Evolutionary conservation across 2,888 invertebrate genomes (phyloP).

Genomic region (Hirtodrosophila histrioides): DNA sequence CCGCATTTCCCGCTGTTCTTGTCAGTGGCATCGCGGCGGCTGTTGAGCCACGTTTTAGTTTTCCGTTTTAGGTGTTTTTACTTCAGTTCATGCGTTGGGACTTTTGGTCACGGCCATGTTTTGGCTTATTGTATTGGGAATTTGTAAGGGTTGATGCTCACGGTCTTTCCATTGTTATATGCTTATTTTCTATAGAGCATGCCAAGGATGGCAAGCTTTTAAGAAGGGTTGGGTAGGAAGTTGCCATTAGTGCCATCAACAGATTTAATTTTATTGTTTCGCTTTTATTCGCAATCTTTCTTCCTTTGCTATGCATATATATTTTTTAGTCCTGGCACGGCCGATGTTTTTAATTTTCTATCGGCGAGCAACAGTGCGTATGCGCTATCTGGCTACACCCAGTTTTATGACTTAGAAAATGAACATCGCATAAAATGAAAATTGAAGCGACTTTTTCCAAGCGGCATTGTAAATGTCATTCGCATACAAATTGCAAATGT

Average conservation of each 20-base stretch:
- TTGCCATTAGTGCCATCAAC: constrained; percentile 72
- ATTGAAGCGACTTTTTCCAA: constrained; percentile 51
- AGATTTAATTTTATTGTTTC: constrained; percentile 82
- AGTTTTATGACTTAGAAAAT: constrained; percentile 76
- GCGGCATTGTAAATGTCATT: constrained; percentile 56
- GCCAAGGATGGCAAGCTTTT: constrained; percentile 14
- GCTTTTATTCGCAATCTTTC: constrained; percentile 58
- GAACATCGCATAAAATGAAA: constrained; percentile 59
- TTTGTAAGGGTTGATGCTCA: constrained; percentile 48
- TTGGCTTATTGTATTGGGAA: constrained; percentile 75
- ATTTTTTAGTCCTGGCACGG: neutral
- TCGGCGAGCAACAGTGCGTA: constrained; percentile 74
- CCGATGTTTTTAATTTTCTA: constrained; percentile 62
- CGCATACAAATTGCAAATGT: constrained; percentile 61
- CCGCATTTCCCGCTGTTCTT: constrained; percentile 10
- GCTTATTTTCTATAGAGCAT: constrained; percentile 61
- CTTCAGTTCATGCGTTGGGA: constrained; percentile 58
- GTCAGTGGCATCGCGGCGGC: constrained; percentile 59
- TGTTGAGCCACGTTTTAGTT: constrained; percentile 71
- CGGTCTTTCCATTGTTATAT: constrained; percentile 63
- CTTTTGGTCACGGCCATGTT: constrained; percentile 58
- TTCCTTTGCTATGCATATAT: constrained; percentile 29
- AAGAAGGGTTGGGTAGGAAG: constrained; percentile 36
- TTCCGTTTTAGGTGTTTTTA: constrained; percentile 69
- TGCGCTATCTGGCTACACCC: constrained; percentile 68